Evolutionary conservation across 2,888 invertebrate genomes (phyloP).

Genomic region (Prenolepis imparis): DNA sequence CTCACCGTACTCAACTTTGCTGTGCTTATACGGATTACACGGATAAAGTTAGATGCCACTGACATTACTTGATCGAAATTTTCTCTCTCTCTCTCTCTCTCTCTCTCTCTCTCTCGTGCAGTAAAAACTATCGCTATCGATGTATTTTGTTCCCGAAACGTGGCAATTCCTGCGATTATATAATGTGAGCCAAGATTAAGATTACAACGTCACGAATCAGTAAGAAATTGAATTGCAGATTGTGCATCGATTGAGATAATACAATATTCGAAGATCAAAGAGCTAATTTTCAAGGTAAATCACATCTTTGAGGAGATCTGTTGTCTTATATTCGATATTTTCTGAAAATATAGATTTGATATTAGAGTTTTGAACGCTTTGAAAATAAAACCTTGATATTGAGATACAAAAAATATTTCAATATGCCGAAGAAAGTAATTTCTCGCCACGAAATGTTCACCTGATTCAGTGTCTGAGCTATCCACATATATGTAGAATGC

Average conservation of each 20-base stretch:
- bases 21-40: not conserved
- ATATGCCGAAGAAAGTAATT: not conserved
- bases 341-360: not conserved
- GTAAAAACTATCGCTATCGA: constrained; percentile 26
- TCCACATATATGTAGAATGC: not conserved
- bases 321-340: not conserved
- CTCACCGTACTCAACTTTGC: constrained; percentile 15
- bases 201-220: constrained; percentile 10
- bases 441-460: not conserved
- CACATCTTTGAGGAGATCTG: not conserved
- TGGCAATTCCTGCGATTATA: constrained; percentile 3
- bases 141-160: constrained; percentile 44
- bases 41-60: constrained; percentile 21
- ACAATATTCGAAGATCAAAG: not conserved
- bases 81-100: constrained; percentile 29
- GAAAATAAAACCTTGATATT: not conserved
- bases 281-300: constrained; percentile 13
- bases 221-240: constrained; percentile 34
- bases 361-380: not conserved
- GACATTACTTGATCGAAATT: not conserved
- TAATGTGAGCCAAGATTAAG: constrained; percentile 9
- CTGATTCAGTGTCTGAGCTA: not conserved
- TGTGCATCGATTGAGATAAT: not conserved
- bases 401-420: not conserved
- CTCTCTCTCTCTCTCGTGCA: constrained; percentile 6